Evolutionary conservation across 2,888 invertebrate genomes (phyloP).

Genomic region (Orthonevra nobilis): DNA sequence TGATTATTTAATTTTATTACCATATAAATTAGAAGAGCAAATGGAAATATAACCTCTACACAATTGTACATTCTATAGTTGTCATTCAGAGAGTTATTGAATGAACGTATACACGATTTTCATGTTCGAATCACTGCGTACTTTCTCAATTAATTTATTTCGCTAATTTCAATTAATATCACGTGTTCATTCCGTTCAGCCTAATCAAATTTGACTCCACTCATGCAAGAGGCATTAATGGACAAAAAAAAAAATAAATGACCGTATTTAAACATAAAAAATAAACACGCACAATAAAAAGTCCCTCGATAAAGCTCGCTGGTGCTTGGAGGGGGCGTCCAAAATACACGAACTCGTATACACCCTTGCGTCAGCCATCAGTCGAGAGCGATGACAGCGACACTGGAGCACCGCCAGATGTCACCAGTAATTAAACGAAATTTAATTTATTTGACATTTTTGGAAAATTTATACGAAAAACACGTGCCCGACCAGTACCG

Average conservation of each 20-base stretch:
- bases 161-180: constrained; percentile 53
- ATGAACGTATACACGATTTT: constrained; percentile 1
- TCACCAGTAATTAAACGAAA: constrained; percentile 67
- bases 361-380: neutral
- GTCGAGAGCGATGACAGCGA: constrained; percentile 49
- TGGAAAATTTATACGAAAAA: constrained; percentile 52
- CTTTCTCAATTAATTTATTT: constrained; percentile 45
- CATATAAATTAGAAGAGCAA: neutral
- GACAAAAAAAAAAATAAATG: neutral
- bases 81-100: neutral
- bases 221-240: constrained; percentile 25
- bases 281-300: constrained; percentile 16
- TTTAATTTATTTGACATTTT: constrained; percentile 65
- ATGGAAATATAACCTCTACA: neutral
- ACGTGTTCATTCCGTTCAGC: constrained; percentile 53
- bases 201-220: constrained; percentile 51
- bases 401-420: constrained; percentile 55
- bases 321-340: constrained; percentile 1
- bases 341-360: neutral
- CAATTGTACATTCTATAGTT: neutral
- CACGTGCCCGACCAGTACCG: constrained; percentile 17
- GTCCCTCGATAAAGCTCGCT: constrained; percentile 19
- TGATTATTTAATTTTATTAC: too few relatives aligned
- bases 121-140: constrained; percentile 32
- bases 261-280: neutral